phyloP scores from a whole-genome alignment of 2,113 vertebrate genomes.

The Phycodurus eques region DNA sequence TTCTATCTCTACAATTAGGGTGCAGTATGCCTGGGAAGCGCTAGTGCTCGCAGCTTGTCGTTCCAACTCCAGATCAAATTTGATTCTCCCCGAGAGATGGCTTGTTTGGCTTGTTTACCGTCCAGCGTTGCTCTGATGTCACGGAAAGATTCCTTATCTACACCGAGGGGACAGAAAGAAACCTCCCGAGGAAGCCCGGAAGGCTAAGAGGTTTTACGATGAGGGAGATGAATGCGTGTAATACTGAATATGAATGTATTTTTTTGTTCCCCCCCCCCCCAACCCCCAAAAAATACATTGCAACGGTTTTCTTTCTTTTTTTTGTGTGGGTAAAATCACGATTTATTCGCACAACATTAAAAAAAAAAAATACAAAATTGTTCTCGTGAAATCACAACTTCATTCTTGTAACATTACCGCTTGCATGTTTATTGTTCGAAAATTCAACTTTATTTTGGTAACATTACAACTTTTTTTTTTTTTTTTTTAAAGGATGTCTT shows the following conservation, averaged over 20 bases:
- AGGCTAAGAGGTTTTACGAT: constrained; percentile 17
- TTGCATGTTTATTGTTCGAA: too few species aligned
- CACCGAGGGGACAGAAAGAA: constrained; percentile 29
- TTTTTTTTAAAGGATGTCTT: too few species aligned
- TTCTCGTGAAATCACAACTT: too few species aligned
- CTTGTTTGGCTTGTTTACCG: constrained; percentile 71
- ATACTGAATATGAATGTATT: background rate
- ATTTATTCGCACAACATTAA: too few species aligned
- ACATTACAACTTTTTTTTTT: too few species aligned
- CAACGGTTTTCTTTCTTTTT: background rate
- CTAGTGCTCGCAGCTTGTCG: constrained; percentile 9
- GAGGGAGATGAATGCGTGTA: background rate
- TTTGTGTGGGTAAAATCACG: background rate
- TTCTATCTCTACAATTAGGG: background rate
- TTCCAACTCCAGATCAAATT: constrained; percentile 51
- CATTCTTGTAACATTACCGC: too few species aligned
- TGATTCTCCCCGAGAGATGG: constrained; percentile 60
- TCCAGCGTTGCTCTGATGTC: constrained; percentile 67
- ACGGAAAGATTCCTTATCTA: constrained; percentile 67
- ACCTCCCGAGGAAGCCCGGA: constrained; percentile 27
- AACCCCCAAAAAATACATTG: too few species aligned
- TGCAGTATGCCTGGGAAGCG: background rate
- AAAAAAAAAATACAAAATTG: too few species aligned
- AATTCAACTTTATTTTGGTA: too few species aligned
- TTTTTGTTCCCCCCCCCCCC: too few species aligned